Conservation (phyloP, 2,113 vertebrate species). For the Oryzias melastigma region DNA sequence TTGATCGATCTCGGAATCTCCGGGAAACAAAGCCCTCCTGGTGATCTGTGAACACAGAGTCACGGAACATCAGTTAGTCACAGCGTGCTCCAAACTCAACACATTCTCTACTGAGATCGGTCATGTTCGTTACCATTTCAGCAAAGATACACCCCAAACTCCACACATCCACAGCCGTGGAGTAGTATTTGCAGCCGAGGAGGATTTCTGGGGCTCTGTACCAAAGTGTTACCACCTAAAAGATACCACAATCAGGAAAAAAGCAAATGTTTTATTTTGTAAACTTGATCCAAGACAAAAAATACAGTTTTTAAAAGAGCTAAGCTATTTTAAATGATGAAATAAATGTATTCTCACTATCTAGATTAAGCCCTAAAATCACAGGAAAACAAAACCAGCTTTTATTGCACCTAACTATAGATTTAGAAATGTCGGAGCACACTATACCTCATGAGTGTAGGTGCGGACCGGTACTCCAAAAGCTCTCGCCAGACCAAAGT, state of each 20-base stretch:
- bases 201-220: conserved; percentile 95
- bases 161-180: conserved; percentile 96
- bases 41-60: conserved; percentile 77
- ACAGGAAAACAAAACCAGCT: neutral
- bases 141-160: conserved; percentile 96
- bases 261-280: neutral
- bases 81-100: no score
- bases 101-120: neutral
- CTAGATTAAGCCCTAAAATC: no score
- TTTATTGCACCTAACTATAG: neutral
- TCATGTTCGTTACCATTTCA: conserved; percentile 84
- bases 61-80: neutral
- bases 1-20: conserved; percentile 94
- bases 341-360: no score
- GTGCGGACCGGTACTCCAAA: conserved; percentile 93
- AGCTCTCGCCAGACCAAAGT: conserved; percentile 93
- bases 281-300: neutral
- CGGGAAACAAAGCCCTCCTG: conserved; percentile 88
- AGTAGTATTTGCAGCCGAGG: conserved; percentile 95
- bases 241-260: neutral
- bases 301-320: neutral
- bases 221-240: conserved; percentile 93
- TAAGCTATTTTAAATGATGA: no score
- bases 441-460: conserved; percentile 90
- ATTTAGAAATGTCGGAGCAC: neutral